Percentiles rank a stretch among this genome's conserved stretches.
Conservation (phyloP, 2,888 invertebrate species). For the Nomada ferruginata region DNA sequence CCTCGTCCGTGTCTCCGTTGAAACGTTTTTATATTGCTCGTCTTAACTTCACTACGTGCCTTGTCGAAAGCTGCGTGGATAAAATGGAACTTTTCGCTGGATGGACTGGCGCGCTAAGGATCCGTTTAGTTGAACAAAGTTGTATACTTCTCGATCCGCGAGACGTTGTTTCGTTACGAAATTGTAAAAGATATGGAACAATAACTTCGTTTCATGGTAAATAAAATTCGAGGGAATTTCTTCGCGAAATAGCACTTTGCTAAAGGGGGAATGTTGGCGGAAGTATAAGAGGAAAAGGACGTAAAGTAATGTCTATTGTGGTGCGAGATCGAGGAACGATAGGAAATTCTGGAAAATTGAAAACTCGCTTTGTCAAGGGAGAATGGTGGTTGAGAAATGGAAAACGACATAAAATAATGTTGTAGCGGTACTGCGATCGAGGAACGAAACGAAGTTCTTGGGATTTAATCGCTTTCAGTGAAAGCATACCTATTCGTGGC, state of each 20-base stretch:
- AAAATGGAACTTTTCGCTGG: conserved; percentile 6
- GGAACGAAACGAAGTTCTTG: conserved; percentile 59
- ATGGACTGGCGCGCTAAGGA: not conserved
- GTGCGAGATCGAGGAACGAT: no score
- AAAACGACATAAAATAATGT: conserved; percentile 8
- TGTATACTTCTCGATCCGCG: not conserved
- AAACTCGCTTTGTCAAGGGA: not conserved
- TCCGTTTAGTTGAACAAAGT: not conserved
- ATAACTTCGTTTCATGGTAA: not conserved
- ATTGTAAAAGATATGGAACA: not conserved
- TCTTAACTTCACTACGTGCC: conserved; percentile 57
- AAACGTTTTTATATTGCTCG: conserved; percentile 50
- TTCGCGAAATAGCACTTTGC: not conserved
- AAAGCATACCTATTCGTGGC: conserved; percentile 75
- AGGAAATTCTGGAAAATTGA: no score
- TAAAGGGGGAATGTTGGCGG: no score
- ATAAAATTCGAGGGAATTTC: conserved; percentile 1
- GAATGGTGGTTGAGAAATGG: not conserved
- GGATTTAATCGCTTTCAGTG: conserved; percentile 77
- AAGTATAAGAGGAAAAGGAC: no score
- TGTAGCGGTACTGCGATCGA: conserved; percentile 41
- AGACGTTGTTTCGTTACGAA: not conserved
- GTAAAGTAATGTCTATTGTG: no score
- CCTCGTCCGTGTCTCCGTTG: not conserved
- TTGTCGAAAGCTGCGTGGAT: conserved; percentile 44